phyloP scores from a whole-genome alignment of 2,113 vertebrate species.

The Campylomormyrus numenius region DNA sequence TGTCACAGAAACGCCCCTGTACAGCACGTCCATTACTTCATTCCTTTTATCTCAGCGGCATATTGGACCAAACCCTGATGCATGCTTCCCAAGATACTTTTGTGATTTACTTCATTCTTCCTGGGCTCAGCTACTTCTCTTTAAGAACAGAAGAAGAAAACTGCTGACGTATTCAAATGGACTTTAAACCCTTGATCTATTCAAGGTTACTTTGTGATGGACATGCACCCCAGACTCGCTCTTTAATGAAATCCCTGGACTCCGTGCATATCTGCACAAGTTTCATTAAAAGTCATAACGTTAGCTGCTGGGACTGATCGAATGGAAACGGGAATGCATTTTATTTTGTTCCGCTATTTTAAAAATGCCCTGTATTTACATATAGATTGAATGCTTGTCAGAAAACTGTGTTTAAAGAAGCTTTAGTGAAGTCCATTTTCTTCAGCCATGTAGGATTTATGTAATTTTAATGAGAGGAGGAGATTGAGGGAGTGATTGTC shows the following conservation, averaged over 20 bases:
- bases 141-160: conserved; percentile 42
- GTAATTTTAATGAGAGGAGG: conserved; percentile 63
- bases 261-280: conserved; percentile 46
- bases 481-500: conserved; percentile 58
- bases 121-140: conserved; percentile 20
- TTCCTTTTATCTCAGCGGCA: background rate
- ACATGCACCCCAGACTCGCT: conserved; percentile 45
- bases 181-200: conserved; percentile 49
- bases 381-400: conserved; percentile 76
- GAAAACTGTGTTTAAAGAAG: conserved; percentile 47
- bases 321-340: conserved; percentile 57
- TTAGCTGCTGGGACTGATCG: conserved; percentile 57
- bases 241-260: conserved; percentile 37
- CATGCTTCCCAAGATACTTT: background rate
- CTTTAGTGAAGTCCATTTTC: conserved; percentile 60
- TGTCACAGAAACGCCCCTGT: background rate
- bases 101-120: background rate
- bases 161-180: conserved; percentile 51
- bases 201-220: conserved; percentile 48
- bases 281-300: conserved; percentile 68
- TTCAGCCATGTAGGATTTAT: conserved; percentile 61
- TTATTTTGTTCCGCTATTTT: conserved; percentile 46
- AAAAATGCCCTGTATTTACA: conserved; percentile 64
- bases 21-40: background rate
- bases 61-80: background rate